Evolutionary conservation across 2,113 vertebrate genomes (phyloP).

Genomic region (Prionailurus viverrinus): DNA sequence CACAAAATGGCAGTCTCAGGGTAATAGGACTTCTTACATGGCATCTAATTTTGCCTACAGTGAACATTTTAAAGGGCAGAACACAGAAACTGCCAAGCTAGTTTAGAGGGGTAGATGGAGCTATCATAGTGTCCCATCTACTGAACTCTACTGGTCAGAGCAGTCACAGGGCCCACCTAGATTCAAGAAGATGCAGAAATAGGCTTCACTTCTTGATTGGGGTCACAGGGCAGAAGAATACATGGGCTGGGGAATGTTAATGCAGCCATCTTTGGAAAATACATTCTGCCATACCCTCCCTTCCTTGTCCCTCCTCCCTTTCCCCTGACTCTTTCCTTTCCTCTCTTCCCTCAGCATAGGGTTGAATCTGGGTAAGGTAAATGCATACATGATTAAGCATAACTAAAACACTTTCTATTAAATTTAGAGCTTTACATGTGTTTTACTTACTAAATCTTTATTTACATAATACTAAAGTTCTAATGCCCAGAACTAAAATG

Average conservation of each 20-base stretch:
- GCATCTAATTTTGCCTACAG: neutral
- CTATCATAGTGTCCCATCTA: neutral
- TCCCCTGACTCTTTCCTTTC: neutral
- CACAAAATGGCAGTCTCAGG: neutral
- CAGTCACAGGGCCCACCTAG: neutral
- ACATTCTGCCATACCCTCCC: neutral
- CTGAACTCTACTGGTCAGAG: neutral
- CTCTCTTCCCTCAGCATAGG: neutral
- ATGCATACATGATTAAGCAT: neutral
- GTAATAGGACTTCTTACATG: neutral
- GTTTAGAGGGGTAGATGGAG: neutral
- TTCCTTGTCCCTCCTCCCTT: neutral
- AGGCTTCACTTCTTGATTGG: neutral
- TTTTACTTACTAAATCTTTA: neutral
- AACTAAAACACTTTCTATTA: neutral
- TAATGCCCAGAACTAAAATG: neutral
- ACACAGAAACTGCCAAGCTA: neutral
- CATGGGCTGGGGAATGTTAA: neutral
- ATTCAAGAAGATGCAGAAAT: neutral
- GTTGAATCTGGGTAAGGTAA: neutral
- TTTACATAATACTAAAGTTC: slow-evolving; percentile 21
- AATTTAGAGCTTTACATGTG: neutral
- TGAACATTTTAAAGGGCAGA: neutral
- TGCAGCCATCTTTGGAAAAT: neutral
- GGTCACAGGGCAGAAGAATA: neutral